Base-by-base conservation (phyloP, 64 coral and sea anemone genomes). In the Porites lutea region DNA sequence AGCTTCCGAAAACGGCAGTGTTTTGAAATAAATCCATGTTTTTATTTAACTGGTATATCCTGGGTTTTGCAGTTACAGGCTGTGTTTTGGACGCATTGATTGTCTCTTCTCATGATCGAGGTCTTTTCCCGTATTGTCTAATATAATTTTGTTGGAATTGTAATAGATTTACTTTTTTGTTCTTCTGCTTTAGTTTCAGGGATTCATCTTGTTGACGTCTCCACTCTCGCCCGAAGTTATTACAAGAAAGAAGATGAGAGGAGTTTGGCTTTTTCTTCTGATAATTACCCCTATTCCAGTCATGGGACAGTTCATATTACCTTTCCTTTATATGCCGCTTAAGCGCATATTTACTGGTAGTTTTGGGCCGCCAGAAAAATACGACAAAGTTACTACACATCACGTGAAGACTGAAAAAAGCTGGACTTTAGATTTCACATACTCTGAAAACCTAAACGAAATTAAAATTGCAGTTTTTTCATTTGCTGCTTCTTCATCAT, bases 311-410 rank as follows among this genome's bases (percentile, higher is more conserved):
- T 84, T 68, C 18, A 50, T 65, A 4, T 7, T 84, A 51, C 81
- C 81, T 12, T 53, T 84, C 7, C 63, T 84, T 49, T 84, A 84
- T 7, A 84, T 84, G 81, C 81, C 81, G 5, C 0, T 84, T 2
- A 69, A 84, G 3, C 1, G 3, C 0, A 3, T 84, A 18, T 13
- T 69, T n/a, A 45, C 16, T 7, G 1, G 0, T 1, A 0, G 0
- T 2, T 14, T 83, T 0, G 14, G 1, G 3, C 0, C 0, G 0
- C 4, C 0, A 0, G 5, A 8, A 3, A 67, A 84, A 51, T 3
- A 67, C 45, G 0, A 20, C 0, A 84, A 84, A 52, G 63, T 84
- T 2, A 84, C 81, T 12, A 21, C 81, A 10, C 44, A 84, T 0
- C 62, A 84, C 1, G 16, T 13, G 3, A 69, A 46, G 18, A 53